Evolutionary conservation across 2,888 invertebrate species (phyloP).

Genomic region (Biston betularia): DNA sequence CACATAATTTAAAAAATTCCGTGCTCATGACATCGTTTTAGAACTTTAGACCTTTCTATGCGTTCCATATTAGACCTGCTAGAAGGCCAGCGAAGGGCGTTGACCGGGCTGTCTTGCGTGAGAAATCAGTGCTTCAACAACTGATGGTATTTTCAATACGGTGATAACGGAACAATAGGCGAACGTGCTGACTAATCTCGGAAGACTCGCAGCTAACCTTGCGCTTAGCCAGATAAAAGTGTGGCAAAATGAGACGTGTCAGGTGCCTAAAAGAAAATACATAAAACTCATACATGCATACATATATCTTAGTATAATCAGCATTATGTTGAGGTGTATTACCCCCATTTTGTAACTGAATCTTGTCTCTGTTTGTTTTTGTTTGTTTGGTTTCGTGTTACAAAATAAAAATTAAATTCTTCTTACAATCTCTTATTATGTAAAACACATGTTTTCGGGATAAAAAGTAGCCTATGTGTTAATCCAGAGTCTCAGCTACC

Average conservation of each 20-base stretch:
- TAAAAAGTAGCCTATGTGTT: too few relatives aligned
- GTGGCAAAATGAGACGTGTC: too few relatives aligned
- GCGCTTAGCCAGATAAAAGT: background rate
- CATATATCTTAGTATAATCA: too few relatives aligned
- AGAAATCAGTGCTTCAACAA: background rate
- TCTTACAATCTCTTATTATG: too few relatives aligned
- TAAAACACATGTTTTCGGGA: too few relatives aligned
- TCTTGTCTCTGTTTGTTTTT: too few relatives aligned
- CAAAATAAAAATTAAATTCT: too few relatives aligned
- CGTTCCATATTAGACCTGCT: conserved; percentile 6
- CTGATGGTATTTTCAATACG: conserved; percentile 15
- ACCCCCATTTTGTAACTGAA: too few relatives aligned
- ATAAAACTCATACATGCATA: too few relatives aligned
- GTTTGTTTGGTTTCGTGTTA: too few relatives aligned
- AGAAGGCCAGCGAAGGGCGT: conserved; percentile 16
- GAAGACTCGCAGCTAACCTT: conserved; percentile 8
- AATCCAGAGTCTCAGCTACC: too few relatives aligned
- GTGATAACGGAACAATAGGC: conserved; percentile 34
- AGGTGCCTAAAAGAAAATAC: background rate
- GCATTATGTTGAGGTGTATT: too few relatives aligned
- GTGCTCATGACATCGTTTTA: conserved; percentile 11
- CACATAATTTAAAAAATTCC: conserved; percentile 1
- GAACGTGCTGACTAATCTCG: conserved; percentile 26
- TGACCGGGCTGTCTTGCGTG: conserved; percentile 4
- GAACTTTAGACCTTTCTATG: conserved; percentile 5